These are phyloP conservation scores for Epizoanthus rinbou DNA, from an alignment of 92 coral and sea anemone genomes.

Conservation along the genomic window DNA sequence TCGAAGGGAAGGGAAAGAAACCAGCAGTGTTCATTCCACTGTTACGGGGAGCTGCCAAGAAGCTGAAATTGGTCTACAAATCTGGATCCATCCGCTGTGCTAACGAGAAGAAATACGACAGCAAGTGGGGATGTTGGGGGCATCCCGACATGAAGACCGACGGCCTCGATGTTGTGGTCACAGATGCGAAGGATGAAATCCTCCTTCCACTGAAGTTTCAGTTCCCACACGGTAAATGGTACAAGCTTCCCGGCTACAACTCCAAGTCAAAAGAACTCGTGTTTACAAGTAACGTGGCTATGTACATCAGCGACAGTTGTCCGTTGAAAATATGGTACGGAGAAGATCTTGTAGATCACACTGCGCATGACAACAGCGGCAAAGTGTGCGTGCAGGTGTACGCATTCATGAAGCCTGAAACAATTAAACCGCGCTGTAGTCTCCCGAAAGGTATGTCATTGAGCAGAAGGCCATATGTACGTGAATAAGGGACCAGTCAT, in stretches of 20 bases:
- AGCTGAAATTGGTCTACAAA: not conserved
- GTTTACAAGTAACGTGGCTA: not conserved
- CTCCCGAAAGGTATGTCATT: no score
- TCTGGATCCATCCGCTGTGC: not conserved
- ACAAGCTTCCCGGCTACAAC: not conserved
- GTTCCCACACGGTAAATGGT: not conserved
- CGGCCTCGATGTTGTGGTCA: no score
- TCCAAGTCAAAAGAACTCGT: not conserved
- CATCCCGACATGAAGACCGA: no score
- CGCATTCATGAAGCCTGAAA: no score
- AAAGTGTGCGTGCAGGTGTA: not conserved
- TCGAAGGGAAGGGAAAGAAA: no score
- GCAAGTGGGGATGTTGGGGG: no score
- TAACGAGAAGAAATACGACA: not conserved
- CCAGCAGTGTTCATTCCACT: not conserved
- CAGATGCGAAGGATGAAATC: not conserved
- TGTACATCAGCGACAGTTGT: not conserved
- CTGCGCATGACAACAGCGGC: not conserved
- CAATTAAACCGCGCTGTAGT: no score
- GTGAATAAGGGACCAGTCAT: no score
- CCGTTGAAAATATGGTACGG: not conserved
- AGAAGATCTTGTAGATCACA: not conserved
- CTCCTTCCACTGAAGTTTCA: not conserved
- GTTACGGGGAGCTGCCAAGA: not conserved
- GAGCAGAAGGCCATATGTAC: no score